Evolutionary conservation across 2,888 invertebrate species (phyloP).

Genomic region (Andrena praecox): DNA sequence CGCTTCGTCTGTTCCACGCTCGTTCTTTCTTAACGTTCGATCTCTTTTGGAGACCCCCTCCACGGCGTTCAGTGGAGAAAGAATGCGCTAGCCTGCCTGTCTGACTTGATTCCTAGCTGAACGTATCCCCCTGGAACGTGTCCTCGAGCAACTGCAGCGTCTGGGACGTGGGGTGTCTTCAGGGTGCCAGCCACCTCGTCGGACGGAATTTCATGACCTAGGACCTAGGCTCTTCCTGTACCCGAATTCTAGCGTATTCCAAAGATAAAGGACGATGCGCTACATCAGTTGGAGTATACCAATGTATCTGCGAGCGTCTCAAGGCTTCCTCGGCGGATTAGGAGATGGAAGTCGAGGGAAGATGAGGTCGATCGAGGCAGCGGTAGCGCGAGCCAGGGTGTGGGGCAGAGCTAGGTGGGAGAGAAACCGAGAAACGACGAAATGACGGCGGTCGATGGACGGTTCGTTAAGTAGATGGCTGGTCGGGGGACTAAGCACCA

Average conservation of each 20-base stretch:
- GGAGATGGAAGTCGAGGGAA: conserved; percentile 22
- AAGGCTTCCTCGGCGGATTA: conserved; percentile 8
- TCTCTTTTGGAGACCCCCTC: conserved; percentile 54
- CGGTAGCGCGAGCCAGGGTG: conserved; percentile 45
- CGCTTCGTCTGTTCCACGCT: conserved; percentile 60
- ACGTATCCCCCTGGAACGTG: neutral
- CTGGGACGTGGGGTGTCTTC: too few species aligned
- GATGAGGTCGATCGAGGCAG: conserved; percentile 61
- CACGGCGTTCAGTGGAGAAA: conserved; percentile 4
- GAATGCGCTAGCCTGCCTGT: neutral
- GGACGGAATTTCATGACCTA: too few species aligned
- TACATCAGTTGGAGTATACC: neutral
- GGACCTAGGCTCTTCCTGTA: neutral
- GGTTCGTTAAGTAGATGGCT: conserved; percentile 82
- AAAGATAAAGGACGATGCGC: neutral
- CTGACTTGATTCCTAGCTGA: neutral
- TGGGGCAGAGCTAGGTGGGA: conserved; percentile 65
- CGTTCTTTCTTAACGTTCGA: conserved; percentile 53
- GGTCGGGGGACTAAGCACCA: conserved; percentile 82
- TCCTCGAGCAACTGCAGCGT: neutral
- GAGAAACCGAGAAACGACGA: conserved; percentile 80
- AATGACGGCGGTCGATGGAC: conserved; percentile 81
- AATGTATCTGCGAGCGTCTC: neutral
- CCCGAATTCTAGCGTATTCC: neutral
- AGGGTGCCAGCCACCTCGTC: too few species aligned